Base-by-base conservation (phyloP, 2,797 vertebrate genomes). In the Masticophis lateralis region DNA sequence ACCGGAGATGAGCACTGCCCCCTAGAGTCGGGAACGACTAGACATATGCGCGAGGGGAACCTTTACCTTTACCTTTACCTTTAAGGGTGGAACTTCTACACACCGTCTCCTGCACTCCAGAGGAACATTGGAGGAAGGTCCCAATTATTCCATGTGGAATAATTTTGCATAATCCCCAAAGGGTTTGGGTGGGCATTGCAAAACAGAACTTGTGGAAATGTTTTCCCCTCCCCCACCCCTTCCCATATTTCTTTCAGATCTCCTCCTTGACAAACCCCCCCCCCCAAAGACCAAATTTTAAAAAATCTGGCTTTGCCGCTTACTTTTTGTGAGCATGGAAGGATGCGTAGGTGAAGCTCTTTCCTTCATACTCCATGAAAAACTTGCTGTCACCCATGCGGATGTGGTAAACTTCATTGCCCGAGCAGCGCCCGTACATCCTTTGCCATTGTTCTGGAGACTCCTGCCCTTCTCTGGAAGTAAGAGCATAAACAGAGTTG, bases 281-380 rank as follows among this genome's bases (percentile, higher is more conserved):
- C 37, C 5, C 7, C 28, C 28, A 0, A 61, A 90, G 8, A 18
- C 59, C 28, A 14, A 79, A 14, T 0, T 56, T 0, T 16, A 0
- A 56, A 5, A 25, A 11, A 32, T 18, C 56, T 1, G 32, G 37
- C 18, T 22, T n/a, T 27, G 12, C 60, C 12, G 1, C 97, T 98
- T 97, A 98, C 98, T 98, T 99, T 94, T 98, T 98, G 96, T 98
- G 98, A 0, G 98, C 98, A 0, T 98, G 98, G 96, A 98, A 99
- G 90, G 98, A 98, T 0, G 98, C 98, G 0, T 98, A 98, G 88
- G 98, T 98, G 97, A 99, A 99, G 96, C 98, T 98, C 96, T 98
- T 98, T 74, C 98, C 98, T 93, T 98, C 96, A 0, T 98, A 98
- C 90, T 98, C 98, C 90, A 98, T 98, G 97, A 99, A 98, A 97